phyloP scores from a whole-genome alignment of 2,888 invertebrate species.

The Eudasyphora cyanicolor region DNA sequence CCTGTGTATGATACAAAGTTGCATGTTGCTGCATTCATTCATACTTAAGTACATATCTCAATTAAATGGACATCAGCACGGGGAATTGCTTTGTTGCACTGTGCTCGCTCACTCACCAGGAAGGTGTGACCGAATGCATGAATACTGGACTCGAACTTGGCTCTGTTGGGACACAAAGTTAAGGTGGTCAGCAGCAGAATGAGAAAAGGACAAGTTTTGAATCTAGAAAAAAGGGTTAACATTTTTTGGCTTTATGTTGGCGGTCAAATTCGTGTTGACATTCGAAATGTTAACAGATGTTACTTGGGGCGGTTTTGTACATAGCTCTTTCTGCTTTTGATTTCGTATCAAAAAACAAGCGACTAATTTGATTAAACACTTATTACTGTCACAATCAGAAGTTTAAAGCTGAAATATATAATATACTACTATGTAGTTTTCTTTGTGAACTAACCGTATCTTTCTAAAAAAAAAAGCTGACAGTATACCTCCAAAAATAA shows the following conservation, averaged over 20 bases:
- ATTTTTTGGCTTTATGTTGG: not conserved
- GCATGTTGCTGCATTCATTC: not conserved
- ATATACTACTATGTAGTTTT: too few relatives aligned
- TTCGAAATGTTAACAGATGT: slow-evolving; percentile 22
- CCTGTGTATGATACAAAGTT: too few relatives aligned
- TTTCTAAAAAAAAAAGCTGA: too few relatives aligned
- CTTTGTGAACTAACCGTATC: too few relatives aligned
- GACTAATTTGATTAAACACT: not conserved
- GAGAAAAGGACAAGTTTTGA: not conserved
- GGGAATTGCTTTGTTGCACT: not conserved
- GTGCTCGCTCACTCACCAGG: not conserved
- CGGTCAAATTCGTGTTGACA: not conserved
- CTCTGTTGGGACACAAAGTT: not conserved
- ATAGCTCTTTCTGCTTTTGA: not conserved
- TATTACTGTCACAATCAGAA: not conserved
- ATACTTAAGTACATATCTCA: slow-evolving; percentile 11
- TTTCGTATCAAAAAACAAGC: not conserved
- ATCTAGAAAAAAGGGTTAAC: slow-evolving; percentile 1
- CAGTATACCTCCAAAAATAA: too few relatives aligned
- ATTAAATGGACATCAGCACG: not conserved
- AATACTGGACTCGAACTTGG: not conserved
- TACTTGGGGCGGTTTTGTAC: not conserved
- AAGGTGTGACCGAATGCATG: not conserved
- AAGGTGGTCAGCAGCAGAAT: not conserved
- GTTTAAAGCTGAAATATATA: too few relatives aligned